These are phyloP conservation scores for Phyllostomus hastatus DNA, from an alignment of 2,113 vertebrate species.

Conservation along the genomic window DNA sequence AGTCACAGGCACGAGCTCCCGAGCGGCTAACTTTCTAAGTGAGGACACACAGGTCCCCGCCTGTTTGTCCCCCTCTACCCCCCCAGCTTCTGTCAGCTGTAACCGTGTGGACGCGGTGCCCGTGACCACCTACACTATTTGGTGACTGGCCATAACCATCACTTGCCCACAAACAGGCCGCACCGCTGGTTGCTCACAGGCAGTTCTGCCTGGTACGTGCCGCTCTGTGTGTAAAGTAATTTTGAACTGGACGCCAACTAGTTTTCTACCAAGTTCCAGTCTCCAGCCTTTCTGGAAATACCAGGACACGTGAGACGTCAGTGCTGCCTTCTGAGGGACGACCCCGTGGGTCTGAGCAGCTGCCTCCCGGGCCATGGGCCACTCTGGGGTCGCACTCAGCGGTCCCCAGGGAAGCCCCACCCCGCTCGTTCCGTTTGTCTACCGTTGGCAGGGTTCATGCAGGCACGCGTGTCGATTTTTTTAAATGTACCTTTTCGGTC, in stretches of 20 bases:
- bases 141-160: background rate
- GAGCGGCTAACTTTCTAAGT: rapidly evolving
- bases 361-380: rapidly evolving
- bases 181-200: background rate
- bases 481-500: background rate
- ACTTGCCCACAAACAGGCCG: background rate
- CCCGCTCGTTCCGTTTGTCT: background rate
- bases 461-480: background rate
- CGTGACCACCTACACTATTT: background rate
- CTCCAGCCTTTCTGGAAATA: background rate
- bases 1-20: background rate
- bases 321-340: background rate
- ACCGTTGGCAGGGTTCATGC: background rate
- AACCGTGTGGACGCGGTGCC: no score
- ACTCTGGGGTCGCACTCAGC: no score
- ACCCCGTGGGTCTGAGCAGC: no score
- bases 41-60: background rate
- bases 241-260: background rate
- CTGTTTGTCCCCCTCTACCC: background rate
- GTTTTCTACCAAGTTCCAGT: background rate
- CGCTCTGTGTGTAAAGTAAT: background rate
- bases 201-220: background rate
- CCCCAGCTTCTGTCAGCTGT: background rate
- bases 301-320: background rate
- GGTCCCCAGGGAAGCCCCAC: rapidly evolving